phyloP scores from a whole-genome alignment of 2,797 vertebrate species.

The Pipistrellus kuhlii region DNA sequence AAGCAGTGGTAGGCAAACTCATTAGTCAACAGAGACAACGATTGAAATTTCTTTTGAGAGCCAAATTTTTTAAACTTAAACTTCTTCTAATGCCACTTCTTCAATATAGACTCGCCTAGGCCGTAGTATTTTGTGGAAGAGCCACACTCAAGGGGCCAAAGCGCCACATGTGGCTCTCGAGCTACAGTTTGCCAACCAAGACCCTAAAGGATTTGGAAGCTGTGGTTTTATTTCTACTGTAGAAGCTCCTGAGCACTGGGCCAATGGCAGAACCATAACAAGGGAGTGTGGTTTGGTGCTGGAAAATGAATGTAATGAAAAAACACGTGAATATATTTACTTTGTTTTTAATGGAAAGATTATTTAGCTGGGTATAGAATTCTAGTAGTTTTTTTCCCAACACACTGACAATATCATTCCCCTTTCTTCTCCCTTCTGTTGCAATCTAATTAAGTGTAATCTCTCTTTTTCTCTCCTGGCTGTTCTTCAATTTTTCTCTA shows the following conservation, averaged over 20 bases:
- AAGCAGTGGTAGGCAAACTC: not conserved
- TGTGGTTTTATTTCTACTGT: slow-evolving; percentile 37
- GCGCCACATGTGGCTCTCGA: no score
- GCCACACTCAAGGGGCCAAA: no score
- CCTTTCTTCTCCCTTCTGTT: not conserved
- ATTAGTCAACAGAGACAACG: no score
- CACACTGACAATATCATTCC: not conserved
- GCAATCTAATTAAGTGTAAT: not conserved
- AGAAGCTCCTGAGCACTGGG: not conserved
- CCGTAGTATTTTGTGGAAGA: no score
- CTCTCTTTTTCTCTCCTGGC: not conserved
- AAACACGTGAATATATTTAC: not conserved
- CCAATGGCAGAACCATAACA: not conserved
- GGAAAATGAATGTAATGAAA: not conserved
- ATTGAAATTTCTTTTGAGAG: no score
- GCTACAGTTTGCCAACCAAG: no score
- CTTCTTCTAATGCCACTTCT: no score
- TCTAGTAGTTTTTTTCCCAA: not conserved
- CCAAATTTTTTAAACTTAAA: no score
- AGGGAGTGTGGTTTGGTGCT: not conserved
- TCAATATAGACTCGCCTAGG: no score
- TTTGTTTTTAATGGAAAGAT: not conserved
- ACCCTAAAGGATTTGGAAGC: not conserved
- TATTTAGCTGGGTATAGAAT: slow-evolving; percentile 49
- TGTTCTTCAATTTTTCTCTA: not conserved